Evolutionary conservation across 2,797 vertebrate genomes (phyloP).

Genomic region (Lacerta viridis): DNA sequence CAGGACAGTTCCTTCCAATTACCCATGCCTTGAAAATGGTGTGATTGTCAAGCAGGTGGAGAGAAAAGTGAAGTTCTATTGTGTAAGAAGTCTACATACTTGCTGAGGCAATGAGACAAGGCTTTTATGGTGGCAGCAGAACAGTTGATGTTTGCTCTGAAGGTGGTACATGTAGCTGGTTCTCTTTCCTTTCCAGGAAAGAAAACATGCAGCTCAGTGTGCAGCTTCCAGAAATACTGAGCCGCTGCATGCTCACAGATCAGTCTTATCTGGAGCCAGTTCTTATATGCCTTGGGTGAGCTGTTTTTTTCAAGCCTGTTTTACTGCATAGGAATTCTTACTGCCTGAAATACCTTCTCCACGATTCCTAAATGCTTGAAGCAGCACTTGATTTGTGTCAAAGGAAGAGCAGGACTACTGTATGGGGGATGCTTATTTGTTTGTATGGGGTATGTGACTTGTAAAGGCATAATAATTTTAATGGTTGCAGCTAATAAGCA

Average conservation of each 20-base stretch:
- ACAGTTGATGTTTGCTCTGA: not conserved
- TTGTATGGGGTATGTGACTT: not conserved
- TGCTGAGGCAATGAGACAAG: too few species aligned
- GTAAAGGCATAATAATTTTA: not conserved
- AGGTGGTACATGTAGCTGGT: not conserved
- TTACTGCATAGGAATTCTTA: not conserved
- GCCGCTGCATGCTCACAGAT: not conserved
- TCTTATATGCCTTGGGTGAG: not conserved
- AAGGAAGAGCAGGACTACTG: not conserved
- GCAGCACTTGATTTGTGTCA: not conserved
- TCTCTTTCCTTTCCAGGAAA: not conserved
- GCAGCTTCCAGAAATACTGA: not conserved
- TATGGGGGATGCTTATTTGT: not conserved
- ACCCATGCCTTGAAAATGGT: too few species aligned
- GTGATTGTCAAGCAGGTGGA: too few species aligned
- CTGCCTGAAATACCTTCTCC: not conserved
- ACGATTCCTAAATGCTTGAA: not conserved
- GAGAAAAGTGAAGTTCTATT: too few species aligned
- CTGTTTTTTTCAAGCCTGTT: not conserved
- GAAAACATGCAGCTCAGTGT: not conserved
- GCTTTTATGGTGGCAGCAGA: too few species aligned
- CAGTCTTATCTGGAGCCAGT: not conserved
- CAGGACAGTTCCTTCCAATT: too few species aligned
- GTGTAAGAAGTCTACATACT: too few species aligned
- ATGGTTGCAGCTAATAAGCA: conserved; percentile 25